phyloP scores from a whole-genome alignment of 2,888 invertebrate genomes.

The Muschampia plurimacula region DNA sequence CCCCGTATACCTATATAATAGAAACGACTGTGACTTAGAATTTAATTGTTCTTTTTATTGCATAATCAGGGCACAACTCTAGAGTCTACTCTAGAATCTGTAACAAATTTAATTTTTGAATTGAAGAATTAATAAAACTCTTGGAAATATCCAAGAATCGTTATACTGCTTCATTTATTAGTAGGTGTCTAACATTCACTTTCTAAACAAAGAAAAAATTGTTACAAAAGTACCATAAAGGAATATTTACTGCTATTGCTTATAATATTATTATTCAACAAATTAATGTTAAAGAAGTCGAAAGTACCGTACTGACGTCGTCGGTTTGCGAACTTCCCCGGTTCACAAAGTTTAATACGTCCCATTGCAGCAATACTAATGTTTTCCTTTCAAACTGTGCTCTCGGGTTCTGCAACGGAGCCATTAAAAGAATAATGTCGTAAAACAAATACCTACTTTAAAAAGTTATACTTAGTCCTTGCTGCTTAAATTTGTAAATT shows the following conservation, averaged over 20 bases:
- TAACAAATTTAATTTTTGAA: too few species aligned
- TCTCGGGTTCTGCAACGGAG: constrained; percentile 64
- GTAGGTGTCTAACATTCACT: constrained; percentile 5
- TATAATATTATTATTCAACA: constrained; percentile 38
- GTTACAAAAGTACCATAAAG: constrained; percentile 42
- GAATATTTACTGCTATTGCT: constrained; percentile 47
- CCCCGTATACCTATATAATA: too few species aligned
- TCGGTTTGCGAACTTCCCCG: constrained; percentile 64
- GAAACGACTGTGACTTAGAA: too few species aligned
- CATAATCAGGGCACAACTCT: too few species aligned
- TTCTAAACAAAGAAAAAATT: constrained; percentile 4
- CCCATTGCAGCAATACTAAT: constrained; percentile 76
- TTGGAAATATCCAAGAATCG: too few species aligned
- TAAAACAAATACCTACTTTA: constrained; percentile 65
- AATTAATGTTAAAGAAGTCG: constrained; percentile 51
- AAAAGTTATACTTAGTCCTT: constrained; percentile 51
- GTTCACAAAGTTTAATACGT: constrained; percentile 75
- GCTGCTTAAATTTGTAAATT: constrained; percentile 23
- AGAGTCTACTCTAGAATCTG: too few species aligned
- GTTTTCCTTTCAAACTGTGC: constrained; percentile 72
- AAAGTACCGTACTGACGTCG: constrained; percentile 56
- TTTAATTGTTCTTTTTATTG: too few species aligned
- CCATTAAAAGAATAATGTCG: constrained; percentile 74
- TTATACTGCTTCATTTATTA: neutral
- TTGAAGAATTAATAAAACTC: too few species aligned